phyloP scores from a whole-genome alignment of 2,797 vertebrate species.

The Gymnodraco acuticeps region DNA sequence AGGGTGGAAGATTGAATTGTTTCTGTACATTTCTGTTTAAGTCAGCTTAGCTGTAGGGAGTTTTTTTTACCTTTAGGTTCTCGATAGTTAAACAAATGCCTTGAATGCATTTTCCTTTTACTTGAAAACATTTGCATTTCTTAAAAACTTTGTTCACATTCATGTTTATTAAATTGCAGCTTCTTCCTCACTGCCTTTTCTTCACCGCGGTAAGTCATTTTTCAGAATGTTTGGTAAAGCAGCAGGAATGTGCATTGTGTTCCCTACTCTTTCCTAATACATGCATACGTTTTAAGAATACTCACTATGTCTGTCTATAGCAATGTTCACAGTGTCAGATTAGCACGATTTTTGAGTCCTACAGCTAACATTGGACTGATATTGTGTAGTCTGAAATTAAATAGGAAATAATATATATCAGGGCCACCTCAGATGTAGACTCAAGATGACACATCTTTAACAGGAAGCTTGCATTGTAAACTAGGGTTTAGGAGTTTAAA shows the following conservation, averaged over 20 bases:
- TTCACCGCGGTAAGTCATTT: background rate
- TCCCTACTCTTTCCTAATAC: background rate
- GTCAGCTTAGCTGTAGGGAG: background rate
- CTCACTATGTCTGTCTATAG: too few relatives aligned
- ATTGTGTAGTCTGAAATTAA: too few relatives aligned
- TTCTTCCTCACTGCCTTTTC: background rate
- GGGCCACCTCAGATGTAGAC: background rate
- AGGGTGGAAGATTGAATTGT: background rate
- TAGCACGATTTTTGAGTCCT: too few relatives aligned
- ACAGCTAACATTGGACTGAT: too few relatives aligned
- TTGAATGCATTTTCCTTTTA: background rate
- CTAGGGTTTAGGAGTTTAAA: background rate
- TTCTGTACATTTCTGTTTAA: background rate
- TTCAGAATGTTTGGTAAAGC: background rate
- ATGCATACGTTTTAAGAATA: too few relatives aligned
- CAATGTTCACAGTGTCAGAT: too few relatives aligned
- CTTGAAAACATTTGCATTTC: background rate
- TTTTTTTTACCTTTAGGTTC: background rate
- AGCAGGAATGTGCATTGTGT: background rate
- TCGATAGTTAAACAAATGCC: background rate
- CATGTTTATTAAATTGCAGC: background rate
- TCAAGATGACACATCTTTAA: background rate
- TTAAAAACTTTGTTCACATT: background rate
- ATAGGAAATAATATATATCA: background rate
- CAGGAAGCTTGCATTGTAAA: background rate